Base-by-base conservation (phyloP, 2,888 invertebrate species). In the Hesperia comma region DNA sequence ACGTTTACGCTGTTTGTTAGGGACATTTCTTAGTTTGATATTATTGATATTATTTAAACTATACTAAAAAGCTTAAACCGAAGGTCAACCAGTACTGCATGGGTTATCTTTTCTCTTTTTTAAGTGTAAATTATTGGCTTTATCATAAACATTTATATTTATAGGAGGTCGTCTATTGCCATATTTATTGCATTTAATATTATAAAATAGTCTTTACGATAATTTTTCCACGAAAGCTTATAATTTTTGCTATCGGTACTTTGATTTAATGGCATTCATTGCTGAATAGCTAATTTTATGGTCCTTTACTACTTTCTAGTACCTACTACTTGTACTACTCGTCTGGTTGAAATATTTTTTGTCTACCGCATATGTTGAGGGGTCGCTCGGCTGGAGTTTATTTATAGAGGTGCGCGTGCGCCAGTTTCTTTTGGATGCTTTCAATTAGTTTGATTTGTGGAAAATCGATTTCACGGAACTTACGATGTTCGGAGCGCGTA, bases 401-500 rank as follows among this genome's bases (percentile, higher is more conserved):
- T 86, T 87, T 86, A 78, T 86, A 86, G 84, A 73, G 73, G 64
- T 69, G 77, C 82, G 82, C 85, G 83, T 80, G 87, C 81, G 83
- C 76, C 63, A 71, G 77, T 77, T 79, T 77, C 77, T 80, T 81
- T 83, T 78, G 74, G 71, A 71, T 81, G 82, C 80, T 75, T 87
- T 89, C 89, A 88, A 86, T 86, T 88, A 89, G 84, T 87, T 87
- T 88, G 86, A 90, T 89, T 86, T 88, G 83, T 84, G 78, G 77
- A 77, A 79, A 84, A 84, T 83, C 80, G 81, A 83, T 83, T 84
- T 81, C 79, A 80, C 63, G 77, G 77, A 81, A 81, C 72, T 54
- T 33, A 67, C 70, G 67, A 71, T 71, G 51, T 40, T 53, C 46
- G 51, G 55, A 33, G 64, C 63, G 67, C 68, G 21, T 63, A 57